phyloP scores from a whole-genome alignment of 2,888 invertebrate genomes.

The Patella ulyssiponensis region DNA sequence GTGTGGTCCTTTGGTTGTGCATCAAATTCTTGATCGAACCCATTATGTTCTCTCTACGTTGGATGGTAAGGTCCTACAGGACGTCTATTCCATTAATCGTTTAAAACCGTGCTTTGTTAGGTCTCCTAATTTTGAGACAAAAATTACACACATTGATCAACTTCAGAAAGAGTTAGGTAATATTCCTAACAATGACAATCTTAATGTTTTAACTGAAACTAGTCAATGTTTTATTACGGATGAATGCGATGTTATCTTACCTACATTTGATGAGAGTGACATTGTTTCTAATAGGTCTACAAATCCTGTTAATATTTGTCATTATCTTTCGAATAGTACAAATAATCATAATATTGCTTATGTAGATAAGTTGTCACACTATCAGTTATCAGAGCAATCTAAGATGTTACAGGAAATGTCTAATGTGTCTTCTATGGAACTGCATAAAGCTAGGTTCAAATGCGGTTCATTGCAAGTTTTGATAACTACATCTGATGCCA shows the following conservation, averaged over 20 bases:
- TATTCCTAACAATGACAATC: not conserved
- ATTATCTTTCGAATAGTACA: not conserved
- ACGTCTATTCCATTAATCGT: not conserved
- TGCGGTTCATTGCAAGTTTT: not conserved
- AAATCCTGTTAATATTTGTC: not conserved
- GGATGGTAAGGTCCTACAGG: not conserved
- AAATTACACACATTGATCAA: not conserved
- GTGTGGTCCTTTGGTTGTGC: slow-evolving; percentile 4
- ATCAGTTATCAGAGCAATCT: not conserved
- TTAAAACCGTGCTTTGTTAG: not conserved
- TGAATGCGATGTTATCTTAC: not conserved
- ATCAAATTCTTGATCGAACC: slow-evolving; percentile 10
- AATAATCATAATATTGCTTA: too few species aligned
- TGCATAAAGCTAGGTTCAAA: not conserved
- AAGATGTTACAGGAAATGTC: not conserved
- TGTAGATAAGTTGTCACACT: too few species aligned
- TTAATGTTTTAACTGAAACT: too few species aligned
- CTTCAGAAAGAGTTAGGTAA: not conserved
- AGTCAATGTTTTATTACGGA: not conserved
- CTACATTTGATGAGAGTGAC: not conserved
- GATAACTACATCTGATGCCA: not conserved
- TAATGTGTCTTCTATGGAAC: not conserved
- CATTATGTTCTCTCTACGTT: not conserved
- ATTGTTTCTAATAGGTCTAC: not conserved
- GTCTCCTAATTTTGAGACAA: not conserved